A percentile compares a stretch with the other conserved stretches of the same genome.
phyloP scores from a whole-genome alignment of 2,113 vertebrate genomes.

The Gallinago media region DNA sequence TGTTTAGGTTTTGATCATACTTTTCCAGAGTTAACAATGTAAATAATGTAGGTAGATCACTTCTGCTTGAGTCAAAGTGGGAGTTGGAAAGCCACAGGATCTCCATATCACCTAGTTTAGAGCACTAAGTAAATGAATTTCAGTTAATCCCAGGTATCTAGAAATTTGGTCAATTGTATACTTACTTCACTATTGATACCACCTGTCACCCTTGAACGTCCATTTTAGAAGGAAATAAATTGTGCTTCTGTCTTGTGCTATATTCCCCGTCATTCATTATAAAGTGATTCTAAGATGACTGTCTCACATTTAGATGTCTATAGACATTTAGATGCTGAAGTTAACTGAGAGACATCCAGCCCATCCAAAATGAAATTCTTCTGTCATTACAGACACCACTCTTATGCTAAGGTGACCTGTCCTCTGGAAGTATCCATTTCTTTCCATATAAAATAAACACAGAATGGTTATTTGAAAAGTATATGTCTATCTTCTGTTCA shows the following conservation, averaged over 20 bases:
- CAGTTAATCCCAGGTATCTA: not conserved
- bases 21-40: not conserved
- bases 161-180: not conserved
- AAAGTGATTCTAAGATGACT: not conserved
- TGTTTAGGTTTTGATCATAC: not conserved
- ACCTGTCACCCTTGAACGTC: not conserved
- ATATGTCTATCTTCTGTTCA: not conserved
- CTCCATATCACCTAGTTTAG: not conserved
- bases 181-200: not conserved
- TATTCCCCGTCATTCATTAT: not conserved
- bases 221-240: not conserved
- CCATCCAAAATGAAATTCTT: not conserved
- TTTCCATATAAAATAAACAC: not conserved
- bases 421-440: not conserved
- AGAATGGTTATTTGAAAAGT: not conserved
- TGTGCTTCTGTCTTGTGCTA: not conserved
- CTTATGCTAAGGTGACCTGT: not conserved
- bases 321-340: not conserved
- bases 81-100: not conserved
- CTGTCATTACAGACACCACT: not conserved
- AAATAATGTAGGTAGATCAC: not conserved
- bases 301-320: not conserved
- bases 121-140: not conserved
- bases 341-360: not conserved
- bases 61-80: not conserved